Evolutionary conservation across 2,888 invertebrate genomes (phyloP), one percentile per base, ranked within the genome.

Genomic region (Ametastegia equiseti): DNA sequence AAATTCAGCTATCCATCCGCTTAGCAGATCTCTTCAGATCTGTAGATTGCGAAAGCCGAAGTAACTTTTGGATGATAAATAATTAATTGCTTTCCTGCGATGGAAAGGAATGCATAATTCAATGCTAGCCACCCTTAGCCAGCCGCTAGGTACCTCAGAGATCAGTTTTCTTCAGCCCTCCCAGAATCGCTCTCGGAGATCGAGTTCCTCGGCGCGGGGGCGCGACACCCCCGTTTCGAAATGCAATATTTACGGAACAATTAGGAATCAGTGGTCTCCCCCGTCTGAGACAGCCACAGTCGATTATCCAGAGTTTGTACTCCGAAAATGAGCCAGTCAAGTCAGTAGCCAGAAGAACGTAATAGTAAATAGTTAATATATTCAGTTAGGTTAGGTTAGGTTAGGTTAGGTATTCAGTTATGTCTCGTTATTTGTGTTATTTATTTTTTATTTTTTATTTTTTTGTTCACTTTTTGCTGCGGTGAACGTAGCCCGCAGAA

Each of bases 41-140:
- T 75, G 1, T 50, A 54, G 19, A 75, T 50, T 50, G 75, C 54
- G 19, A 27, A n/a, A 54, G 50, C 23, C 75, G 54, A 36, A 75
- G 75, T 54, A 75, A 75, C 75, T 75, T 75, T 54, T 75, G 33
- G 23, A 54, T 33, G 78, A 78, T 78, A 78, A 78, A 78, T 78
- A 78, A 78, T 78, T 57, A 78, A 78, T 78, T 63, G 27, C 42
- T 30, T 78, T 11, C 54, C 75, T 54, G 78, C 42, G 54, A 54
- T 63, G 60, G 81, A 82, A 82, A 84, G 84, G 84, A 87, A 88
- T 89, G 88, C 88, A 90, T 90, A 90, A 90, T 89, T 89, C 85
- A 89, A 88, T 78, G 63, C 78, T 63, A 50, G 23, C 33, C 78
- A 39, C 78, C 60, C 78, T 47, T 45, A 33, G 6, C 33, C 54